Base-by-base conservation (phyloP, 1,140 invertebrate genomes). In the Sycobia sp. region DNA sequence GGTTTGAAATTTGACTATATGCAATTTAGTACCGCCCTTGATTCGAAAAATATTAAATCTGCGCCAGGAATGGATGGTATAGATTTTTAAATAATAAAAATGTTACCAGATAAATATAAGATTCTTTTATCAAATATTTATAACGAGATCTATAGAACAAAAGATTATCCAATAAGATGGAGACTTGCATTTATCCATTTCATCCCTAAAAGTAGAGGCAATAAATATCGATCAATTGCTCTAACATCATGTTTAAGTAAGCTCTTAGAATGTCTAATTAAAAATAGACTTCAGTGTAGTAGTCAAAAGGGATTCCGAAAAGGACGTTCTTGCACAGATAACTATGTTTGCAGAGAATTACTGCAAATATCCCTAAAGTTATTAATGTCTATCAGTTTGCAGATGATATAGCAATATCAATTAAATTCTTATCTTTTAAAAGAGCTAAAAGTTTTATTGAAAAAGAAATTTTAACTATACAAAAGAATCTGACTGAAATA, bases 61-160 rank as follows among this genome's bases (percentile, higher is more conserved):
- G 34, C 34, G 2, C 50, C 34, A 14, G 34, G 50, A 1, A n/a
- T 53, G 16, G 50, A 53, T 14, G 50, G 50, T 39, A 38, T 53
- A 20, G 34, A 53, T n/a, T 53, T 13, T 16, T 16, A 53, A 20
- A 13, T n/a, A 2, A n/a, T 53, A 18, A 4, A 38, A 10, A 32
- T 0, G 4, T 3, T 53, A 4, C 11, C 32, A 7, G 2, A n/a
- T 5, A 39, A 53, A 50, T 34, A 34, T 16, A 32, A 50, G 7
- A 13, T 53, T 4, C 8, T 53, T 4, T 14, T 53, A 3, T n/a
- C 38, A 23, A 34, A 53, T 25, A 53, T 53, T 13, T 38, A 14
- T 11, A 53, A 53, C 5, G 14, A 53, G 1, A 39, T 53, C 32
- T 39, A 23, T 2, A 1, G 22, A 5, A 38, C 0, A 8, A n/a